Conservation (phyloP, 2,888 invertebrate species). For the Carabus problematicus region DNA sequence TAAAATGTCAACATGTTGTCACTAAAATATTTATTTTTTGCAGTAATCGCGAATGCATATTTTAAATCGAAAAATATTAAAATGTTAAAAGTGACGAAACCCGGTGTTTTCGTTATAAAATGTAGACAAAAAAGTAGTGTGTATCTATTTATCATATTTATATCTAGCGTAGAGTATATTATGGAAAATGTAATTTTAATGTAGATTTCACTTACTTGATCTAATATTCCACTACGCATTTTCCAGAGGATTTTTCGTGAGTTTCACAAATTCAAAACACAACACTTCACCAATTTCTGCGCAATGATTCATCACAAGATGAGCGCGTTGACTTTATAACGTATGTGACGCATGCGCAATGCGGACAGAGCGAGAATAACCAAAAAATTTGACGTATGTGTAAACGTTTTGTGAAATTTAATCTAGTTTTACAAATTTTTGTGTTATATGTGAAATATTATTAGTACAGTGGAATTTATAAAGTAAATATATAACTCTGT, state of each 20-base stretch:
- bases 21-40: not conserved
- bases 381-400: not conserved
- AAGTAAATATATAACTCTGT: no score
- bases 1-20: not conserved
- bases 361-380: not conserved
- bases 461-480: no score
- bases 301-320: conserved; percentile 20
- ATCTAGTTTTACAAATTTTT: no score
- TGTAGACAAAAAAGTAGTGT: no score
- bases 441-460: no score
- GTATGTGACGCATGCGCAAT: conserved; percentile 20
- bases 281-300: conserved; percentile 11
- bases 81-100: no score
- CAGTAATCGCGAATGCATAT: not conserved
- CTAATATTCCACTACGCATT: conserved; percentile 31
- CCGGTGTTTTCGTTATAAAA: no score
- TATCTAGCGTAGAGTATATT: not conserved
- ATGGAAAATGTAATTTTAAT: not conserved
- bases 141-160: conserved; percentile 2
- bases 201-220: conserved; percentile 25
- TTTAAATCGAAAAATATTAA: not conserved
- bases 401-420: not conserved
- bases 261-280: conserved; percentile 16
- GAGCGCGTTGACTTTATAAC: conserved; percentile 2
- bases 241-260: conserved; percentile 2